Conservation (phyloP, 2,888 invertebrate genomes). For the Therioaphis trifolii region DNA sequence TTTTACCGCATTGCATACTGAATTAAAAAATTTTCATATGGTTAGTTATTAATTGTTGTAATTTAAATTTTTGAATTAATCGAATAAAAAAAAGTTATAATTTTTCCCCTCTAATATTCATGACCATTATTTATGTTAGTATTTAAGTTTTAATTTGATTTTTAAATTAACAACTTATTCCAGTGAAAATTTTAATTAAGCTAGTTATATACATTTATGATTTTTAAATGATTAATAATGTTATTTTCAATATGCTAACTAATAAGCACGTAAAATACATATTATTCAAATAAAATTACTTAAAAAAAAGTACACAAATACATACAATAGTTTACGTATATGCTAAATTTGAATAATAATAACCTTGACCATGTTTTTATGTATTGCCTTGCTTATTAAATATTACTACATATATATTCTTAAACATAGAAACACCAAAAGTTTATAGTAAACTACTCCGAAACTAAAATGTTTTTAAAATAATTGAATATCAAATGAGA, state of each 20-base stretch:
- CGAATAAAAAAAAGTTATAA: no score
- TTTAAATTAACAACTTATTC: not conserved
- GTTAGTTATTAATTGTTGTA: no score
- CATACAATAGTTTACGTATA: not conserved
- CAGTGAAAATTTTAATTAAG: not conserved
- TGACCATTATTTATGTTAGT: no score
- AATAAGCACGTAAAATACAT: not conserved
- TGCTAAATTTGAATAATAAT: not conserved
- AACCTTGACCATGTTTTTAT: slow-evolving; percentile 12
- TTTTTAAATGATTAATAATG: not conserved
- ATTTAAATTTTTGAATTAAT: no score
- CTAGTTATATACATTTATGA: not conserved
- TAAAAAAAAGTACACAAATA: not conserved
- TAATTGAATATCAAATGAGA: no score
- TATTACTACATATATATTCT: not conserved
- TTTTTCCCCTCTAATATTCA: no score
- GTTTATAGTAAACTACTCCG: not conserved
- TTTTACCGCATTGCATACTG: no score
- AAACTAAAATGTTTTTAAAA: no score
- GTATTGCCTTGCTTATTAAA: not conserved
- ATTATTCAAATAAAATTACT: not conserved
- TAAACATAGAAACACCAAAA: not conserved
- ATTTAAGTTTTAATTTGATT: not conserved
- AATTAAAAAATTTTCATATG: no score
- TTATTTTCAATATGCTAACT: not conserved